A percentile compares a stretch with the other conserved stretches of the same genome.
These are phyloP conservation scores for Entomobrya multifasciata DNA, from an alignment of 2,888 invertebrate genomes.

Conservation along the genomic window DNA sequence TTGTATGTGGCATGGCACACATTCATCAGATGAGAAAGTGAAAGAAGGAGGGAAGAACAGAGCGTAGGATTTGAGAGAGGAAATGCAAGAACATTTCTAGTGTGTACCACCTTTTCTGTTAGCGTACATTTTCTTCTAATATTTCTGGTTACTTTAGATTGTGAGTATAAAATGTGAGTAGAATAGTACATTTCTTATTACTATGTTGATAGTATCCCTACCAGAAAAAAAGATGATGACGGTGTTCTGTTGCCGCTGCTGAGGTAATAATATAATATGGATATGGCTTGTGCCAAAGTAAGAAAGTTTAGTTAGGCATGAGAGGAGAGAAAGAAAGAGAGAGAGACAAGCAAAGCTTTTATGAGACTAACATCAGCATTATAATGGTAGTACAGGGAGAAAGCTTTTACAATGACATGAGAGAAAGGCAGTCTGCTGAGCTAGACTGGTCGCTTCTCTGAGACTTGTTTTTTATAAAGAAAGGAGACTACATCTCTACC, in stretches of 20 bases:
- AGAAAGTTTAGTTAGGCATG: conserved; percentile 39
- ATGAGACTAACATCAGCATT: conserved; percentile 4
- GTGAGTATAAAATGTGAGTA: too few species aligned
- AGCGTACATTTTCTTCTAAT: too few species aligned
- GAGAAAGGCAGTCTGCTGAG: not conserved
- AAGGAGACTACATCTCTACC: not conserved
- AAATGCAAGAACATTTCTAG: conserved; percentile 41
- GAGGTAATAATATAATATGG: conserved; percentile 47
- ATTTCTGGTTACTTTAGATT: not conserved
- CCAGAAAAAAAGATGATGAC: conserved; percentile 16
- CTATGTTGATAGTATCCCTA: too few species aligned
- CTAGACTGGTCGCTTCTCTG: not conserved
- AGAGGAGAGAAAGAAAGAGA: not conserved
- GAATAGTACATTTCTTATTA: not conserved
- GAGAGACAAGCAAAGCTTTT: conserved; percentile 24
- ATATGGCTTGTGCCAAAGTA: conserved; percentile 35
- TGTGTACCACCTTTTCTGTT: conserved; percentile 34
- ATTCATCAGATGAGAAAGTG: conserved; percentile 59
- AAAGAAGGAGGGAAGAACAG: conserved; percentile 10
- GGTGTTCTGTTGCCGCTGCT: not conserved
- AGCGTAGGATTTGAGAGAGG: conserved; percentile 28
- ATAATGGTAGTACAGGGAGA: conserved; percentile 27
- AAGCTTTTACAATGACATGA: conserved; percentile 38
- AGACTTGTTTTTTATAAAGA: not conserved
- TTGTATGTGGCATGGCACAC: conserved; percentile 53